A percentile compares a stretch with the other conserved stretches of the same genome.
phyloP scores from a whole-genome alignment of 2,888 invertebrate species.

The Watsonalla binaria region DNA sequence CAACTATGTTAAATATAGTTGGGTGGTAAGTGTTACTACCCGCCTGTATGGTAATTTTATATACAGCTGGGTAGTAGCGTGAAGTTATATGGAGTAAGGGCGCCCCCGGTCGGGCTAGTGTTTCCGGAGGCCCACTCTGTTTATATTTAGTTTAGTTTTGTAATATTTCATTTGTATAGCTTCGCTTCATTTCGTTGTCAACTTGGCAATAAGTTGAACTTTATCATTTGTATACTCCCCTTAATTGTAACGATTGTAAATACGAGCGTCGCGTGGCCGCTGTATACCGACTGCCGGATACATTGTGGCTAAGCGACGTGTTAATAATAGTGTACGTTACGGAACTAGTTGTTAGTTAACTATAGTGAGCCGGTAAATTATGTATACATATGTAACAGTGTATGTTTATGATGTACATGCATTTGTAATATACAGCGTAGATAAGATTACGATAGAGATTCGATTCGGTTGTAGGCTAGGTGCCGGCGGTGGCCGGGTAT shows the following conservation, averaged over 20 bases:
- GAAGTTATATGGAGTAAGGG: neutral
- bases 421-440: slow-evolving; percentile 76
- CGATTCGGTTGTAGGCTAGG: slow-evolving; percentile 57
- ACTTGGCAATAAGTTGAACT: slow-evolving; percentile 38
- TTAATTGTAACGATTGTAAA: slow-evolving; percentile 26
- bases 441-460: slow-evolving; percentile 66
- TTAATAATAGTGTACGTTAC: slow-evolving; percentile 25
- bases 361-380: slow-evolving; percentile 8
- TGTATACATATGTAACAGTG: slow-evolving; percentile 69
- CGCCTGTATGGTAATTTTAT: neutral
- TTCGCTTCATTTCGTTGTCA: slow-evolving; percentile 42
- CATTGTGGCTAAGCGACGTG: slow-evolving; percentile 8
- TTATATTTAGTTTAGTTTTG: slow-evolving; percentile 26
- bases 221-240: slow-evolving; percentile 23
- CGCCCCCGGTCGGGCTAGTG: no score
- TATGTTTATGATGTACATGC: slow-evolving; percentile 72
- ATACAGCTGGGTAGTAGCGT: neutral
- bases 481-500: slow-evolving; percentile 33
- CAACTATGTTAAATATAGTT: neutral
- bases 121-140: slow-evolving; percentile 3
- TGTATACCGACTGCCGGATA: slow-evolving; percentile 1
- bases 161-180: slow-evolving; percentile 28
- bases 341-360: slow-evolving; percentile 19
- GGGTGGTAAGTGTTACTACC: neutral
- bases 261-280: slow-evolving; percentile 19